phyloP scores from a whole-genome alignment of 2,888 invertebrate genomes.

The Catonia carolina region DNA sequence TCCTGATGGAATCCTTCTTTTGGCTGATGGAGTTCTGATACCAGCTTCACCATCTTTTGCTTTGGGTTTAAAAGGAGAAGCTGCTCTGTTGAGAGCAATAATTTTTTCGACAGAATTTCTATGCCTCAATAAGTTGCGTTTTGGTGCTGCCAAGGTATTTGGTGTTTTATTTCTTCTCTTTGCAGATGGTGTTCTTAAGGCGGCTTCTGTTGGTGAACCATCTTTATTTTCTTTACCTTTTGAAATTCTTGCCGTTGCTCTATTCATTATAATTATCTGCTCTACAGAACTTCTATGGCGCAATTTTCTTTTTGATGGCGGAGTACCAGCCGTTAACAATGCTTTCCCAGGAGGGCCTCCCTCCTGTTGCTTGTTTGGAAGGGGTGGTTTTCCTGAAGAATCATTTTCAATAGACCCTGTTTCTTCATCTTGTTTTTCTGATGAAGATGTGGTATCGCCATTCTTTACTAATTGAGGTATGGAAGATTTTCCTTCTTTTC shows the following conservation, averaged over 20 bases:
- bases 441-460: background rate
- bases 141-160: background rate
- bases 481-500: constrained; percentile 4
- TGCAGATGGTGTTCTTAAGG: constrained; percentile 2
- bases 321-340: background rate
- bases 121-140: background rate
- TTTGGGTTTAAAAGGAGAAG: background rate
- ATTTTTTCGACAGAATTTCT: constrained; percentile 6
- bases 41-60: background rate
- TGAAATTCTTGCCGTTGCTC: background rate
- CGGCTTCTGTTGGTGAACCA: background rate
- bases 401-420: background rate
- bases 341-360: too few relatives aligned
- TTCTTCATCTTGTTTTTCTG: background rate
- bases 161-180: constrained; percentile 7
- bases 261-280: background rate
- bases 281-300: constrained; percentile 3
- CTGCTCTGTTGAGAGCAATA: constrained; percentile 7
- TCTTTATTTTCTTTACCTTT: background rate
- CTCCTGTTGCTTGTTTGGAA: too few relatives aligned
- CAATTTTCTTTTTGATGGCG: background rate
- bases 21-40: background rate
- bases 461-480: constrained; percentile 16
- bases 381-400: background rate
- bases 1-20: background rate